These are phyloP conservation scores for Eubasilissa splendida DNA, from an alignment of 2,888 invertebrate genomes.

Conservation along the genomic window DNA sequence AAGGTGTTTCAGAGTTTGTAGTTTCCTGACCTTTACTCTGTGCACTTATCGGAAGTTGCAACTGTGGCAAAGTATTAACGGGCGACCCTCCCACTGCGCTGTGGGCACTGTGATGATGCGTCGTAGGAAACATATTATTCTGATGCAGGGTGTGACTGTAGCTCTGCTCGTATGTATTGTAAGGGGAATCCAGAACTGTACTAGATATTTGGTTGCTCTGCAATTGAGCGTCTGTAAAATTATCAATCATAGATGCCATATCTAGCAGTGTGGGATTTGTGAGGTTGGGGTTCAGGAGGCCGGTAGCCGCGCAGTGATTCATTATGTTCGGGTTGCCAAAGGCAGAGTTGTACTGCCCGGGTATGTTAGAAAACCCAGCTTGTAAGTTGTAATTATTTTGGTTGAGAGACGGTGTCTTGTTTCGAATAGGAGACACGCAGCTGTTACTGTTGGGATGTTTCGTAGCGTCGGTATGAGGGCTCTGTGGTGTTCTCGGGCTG, in stretches of 20 bases:
- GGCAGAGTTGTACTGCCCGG: constrained; percentile 68
- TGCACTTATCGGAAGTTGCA: constrained; percentile 1
- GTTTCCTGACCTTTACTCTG: constrained; percentile 63
- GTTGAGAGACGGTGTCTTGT: constrained; percentile 66
- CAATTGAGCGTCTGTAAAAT: constrained; percentile 83
- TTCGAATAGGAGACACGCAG: constrained; percentile 73
- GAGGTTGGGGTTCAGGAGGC: constrained; percentile 70
- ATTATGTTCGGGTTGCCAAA: constrained; percentile 71
- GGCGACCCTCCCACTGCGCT: constrained; percentile 56
- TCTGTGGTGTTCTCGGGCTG: constrained; percentile 68
- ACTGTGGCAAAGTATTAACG: constrained; percentile 61
- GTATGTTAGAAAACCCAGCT: constrained; percentile 65
- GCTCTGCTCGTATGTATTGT: constrained; percentile 76
- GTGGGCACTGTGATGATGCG: constrained; percentile 70
- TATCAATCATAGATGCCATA: constrained; percentile 85
- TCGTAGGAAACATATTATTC: constrained; percentile 74
- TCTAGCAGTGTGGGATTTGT: constrained; percentile 77
- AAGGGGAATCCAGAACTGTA: constrained; percentile 83
- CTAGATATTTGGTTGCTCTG: constrained; percentile 91
- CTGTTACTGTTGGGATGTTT: constrained; percentile 61
- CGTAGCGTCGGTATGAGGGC: constrained; percentile 61
- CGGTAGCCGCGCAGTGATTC: constrained; percentile 64
- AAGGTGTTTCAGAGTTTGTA: constrained; percentile 51
- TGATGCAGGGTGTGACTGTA: constrained; percentile 77
- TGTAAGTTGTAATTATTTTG: constrained; percentile 64